Evolutionary conservation across 2,797 vertebrate genomes (phyloP), one percentile per base, ranked within the genome.

Genomic region (Halcyon smyrnensis): DNA sequence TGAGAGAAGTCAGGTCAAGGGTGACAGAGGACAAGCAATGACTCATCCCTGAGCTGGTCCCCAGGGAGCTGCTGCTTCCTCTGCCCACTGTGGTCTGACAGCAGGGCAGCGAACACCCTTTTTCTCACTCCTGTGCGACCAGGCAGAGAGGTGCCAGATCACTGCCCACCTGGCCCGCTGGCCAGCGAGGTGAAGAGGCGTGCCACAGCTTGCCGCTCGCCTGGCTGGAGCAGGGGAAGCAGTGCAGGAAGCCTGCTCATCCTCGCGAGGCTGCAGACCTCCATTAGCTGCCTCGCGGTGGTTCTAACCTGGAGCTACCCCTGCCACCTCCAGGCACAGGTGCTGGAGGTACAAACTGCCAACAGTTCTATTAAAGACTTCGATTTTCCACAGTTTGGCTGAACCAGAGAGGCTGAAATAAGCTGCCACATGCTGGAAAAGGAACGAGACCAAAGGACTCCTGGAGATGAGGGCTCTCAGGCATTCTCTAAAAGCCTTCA

Each of bases 361-460:
- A 83, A 57, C 1, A 2, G 60, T 92, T 90, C 60, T 85, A 36
- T 59, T 63, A 70, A 57, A 87, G 60, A 54, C 50, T 87, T 77
- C 8, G 3, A 57, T 84, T 91, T 84, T 82, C 51, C 46, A 64
- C 62, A 1, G 17, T 60, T 64, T 63, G 45, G 67, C 59, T 93
- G 84, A 85, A 86, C 39, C 43, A 74, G 20, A 60, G 27, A 76
- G 30, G 28, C 25, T 81, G 36, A 36, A 87, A 84, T 89, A 74
- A 94, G 28, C 59, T 88, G 91, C 34, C 54, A 77, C 64, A 65
- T 43, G 41, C 73, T 76, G 86, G 69, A 86, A 92, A 87, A 94
- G 63, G 82, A 83, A 89, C 15, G 39, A 60, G 30, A 78, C 50
- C 71, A 74, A 85, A 90, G 62, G 17, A 82, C 10, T 59, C 36